Base-by-base conservation (phyloP, 2,888 invertebrate species). In the Melieria picta region DNA sequence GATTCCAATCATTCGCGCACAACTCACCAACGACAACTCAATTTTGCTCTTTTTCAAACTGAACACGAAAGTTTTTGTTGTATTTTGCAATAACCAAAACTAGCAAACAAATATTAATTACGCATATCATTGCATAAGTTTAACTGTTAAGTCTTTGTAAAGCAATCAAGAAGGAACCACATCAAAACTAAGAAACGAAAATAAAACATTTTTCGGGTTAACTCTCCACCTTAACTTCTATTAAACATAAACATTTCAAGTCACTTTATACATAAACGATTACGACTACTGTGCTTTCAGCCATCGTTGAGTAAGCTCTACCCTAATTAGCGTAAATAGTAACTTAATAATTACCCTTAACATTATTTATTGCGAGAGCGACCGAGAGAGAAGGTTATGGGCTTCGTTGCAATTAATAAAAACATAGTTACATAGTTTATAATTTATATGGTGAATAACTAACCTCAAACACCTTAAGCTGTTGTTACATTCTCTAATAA, bases 121-220 rank as follows among this genome's bases (percentile, higher is more conserved):
- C 62, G 10, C 69, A 11, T 10, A 11, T 10, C 46, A 62, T 72
- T 62, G 56, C n/a, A 62, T 47, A 10, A 47, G 11, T 16, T 45
- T 7, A 55, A 13, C n/a, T 9, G n/a, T 56, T 43, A 43, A 46
- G 30, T 5, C 45, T 47, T 64, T 30, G 46, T 63, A 13, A 63
- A 70, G 43, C 45, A 62, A 57, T 58, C 66, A 70, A 43, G 72
- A 66, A 42, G 75, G 65, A 72, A 76, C 72, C 5, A 70, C 11
- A 30, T 30, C 55, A 60, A 52, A 66, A 65, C 55, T 55, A 74
- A 52, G 56, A 78, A 83, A 82, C 77, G 82, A 83, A 85, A 85
- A 85, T 83, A 85, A 85, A 85, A 85, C 85, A 85, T 85, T 85
- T 85, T 85, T 85, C 85, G 85, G 83, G 83, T 80, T 74, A 75